Evolutionary conservation across 2,113 vertebrate genomes (phyloP).

Genomic region (Sterrhoptilus dennistouni): DNA sequence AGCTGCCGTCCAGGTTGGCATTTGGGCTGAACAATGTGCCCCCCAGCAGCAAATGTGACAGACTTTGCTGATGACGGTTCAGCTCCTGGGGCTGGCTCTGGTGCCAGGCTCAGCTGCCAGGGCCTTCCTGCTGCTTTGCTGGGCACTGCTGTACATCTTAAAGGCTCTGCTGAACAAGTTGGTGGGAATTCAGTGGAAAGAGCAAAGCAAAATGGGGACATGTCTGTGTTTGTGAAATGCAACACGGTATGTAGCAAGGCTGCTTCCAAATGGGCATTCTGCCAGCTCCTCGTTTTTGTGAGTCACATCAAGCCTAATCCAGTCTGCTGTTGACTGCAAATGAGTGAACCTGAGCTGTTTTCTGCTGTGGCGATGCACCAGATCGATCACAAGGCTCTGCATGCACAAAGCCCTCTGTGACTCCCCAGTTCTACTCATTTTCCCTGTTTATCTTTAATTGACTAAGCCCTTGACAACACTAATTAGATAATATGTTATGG

Average conservation of each 20-base stretch:
- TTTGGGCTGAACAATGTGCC: not conserved
- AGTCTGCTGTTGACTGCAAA: not conserved
- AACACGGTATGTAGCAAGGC: not conserved
- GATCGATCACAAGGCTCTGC: not conserved
- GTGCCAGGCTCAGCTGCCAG: not conserved
- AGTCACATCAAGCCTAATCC: not conserved
- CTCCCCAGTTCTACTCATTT: not conserved
- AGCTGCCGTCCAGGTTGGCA: not conserved
- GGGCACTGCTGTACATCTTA: accelerated
- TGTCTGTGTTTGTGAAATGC: not conserved
- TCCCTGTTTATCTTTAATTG: not conserved
- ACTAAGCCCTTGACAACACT: not conserved
- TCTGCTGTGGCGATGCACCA: not conserved
- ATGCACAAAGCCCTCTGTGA: not conserved
- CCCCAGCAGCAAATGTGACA: not conserved
- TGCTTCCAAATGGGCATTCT: not conserved
- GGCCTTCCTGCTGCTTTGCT: not conserved
- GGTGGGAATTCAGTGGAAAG: not conserved
- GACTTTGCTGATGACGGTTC: not conserved
- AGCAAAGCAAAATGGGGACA: not conserved
- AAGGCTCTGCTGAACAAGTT: not conserved
- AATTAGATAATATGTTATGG: not conserved
- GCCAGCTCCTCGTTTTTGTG: not conserved
- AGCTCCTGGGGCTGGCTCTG: not conserved
- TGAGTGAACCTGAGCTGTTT: not conserved